Percentiles rank a stretch among this genome's conserved stretches.
Conservation (phyloP, 2,113 vertebrate genomes). For the Sphyrna mokarran region DNA sequence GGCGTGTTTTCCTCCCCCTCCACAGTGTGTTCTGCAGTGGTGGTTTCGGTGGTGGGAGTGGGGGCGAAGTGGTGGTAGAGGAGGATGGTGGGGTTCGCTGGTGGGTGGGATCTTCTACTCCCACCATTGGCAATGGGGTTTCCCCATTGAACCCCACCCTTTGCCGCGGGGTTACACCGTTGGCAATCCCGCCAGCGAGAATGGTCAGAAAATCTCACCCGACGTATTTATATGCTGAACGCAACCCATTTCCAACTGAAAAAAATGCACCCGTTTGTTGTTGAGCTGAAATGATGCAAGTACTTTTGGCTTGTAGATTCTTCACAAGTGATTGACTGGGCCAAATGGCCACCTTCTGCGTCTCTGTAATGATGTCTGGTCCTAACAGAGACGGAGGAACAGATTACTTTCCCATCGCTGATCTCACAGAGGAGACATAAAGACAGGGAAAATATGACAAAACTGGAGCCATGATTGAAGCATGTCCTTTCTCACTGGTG, state of each 20-base stretch:
- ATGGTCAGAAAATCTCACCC: too few species aligned
- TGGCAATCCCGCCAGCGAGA: too few species aligned
- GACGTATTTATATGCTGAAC: background rate
- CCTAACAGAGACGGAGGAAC: background rate
- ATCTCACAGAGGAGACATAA: background rate
- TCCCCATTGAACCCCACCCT: too few species aligned
- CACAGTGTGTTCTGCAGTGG: too few species aligned
- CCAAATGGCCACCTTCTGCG: background rate
- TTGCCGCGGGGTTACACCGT: too few species aligned
- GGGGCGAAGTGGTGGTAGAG: too few species aligned
- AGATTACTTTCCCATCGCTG: background rate
- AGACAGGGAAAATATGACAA: background rate
- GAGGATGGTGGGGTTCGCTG: too few species aligned
- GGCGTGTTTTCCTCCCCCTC: too few species aligned
- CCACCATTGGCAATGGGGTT: too few species aligned
- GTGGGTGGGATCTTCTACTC: too few species aligned
- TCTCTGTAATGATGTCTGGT: background rate
- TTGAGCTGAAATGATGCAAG: background rate
- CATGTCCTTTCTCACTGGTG: background rate
- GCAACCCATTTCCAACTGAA: background rate
- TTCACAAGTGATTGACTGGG: background rate
- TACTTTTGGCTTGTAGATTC: background rate
- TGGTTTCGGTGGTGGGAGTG: too few species aligned
- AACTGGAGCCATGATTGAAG: background rate
- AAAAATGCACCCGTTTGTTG: too few species aligned